These are phyloP conservation scores for Aulostomus chinensis DNA, from an alignment of 2,797 vertebrate species.

Conservation along the genomic window DNA sequence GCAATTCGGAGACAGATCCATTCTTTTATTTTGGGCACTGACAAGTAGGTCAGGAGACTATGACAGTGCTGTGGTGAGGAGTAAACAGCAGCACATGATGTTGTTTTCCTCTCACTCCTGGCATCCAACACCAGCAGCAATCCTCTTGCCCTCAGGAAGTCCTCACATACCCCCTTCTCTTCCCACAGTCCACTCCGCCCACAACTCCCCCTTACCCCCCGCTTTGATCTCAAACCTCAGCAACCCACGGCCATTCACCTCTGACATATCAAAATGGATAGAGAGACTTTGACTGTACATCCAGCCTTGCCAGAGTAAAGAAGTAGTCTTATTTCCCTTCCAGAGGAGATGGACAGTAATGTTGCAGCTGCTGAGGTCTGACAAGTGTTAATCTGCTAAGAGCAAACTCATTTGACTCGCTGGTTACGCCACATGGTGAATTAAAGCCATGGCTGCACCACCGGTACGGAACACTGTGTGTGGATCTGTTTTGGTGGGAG, in stretches of 20 bases:
- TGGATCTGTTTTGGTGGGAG: too few relatives aligned
- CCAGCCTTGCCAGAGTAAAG: constrained; percentile 41
- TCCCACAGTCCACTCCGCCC: constrained; percentile 32
- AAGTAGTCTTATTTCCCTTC: constrained; percentile 55
- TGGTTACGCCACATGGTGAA: constrained; percentile 62
- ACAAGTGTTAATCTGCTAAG: constrained; percentile 71
- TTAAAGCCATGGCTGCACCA: constrained; percentile 37
- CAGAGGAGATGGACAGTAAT: constrained; percentile 55
- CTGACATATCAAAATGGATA: constrained; percentile 75
- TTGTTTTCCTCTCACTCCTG: constrained; percentile 79
- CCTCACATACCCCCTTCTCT: constrained; percentile 55
- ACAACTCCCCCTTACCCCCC: neutral
- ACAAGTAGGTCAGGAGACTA: constrained; percentile 85
- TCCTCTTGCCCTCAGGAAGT: constrained; percentile 66
- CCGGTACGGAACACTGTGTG: constrained; percentile 1
- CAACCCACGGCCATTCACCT: constrained; percentile 72
- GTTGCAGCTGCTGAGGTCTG: constrained; percentile 71
- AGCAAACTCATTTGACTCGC: constrained; percentile 66
- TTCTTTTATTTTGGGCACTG: constrained; percentile 83
- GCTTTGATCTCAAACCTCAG: constrained; percentile 64
- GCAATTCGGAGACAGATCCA: constrained; percentile 77
- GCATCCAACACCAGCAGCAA: constrained; percentile 73
- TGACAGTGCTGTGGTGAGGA: constrained; percentile 77
- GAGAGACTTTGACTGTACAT: constrained; percentile 52
- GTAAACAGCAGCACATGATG: constrained; percentile 86